phyloP scores from a whole-genome alignment of 2,888 invertebrate genomes.

The Apotomis turbidana region DNA sequence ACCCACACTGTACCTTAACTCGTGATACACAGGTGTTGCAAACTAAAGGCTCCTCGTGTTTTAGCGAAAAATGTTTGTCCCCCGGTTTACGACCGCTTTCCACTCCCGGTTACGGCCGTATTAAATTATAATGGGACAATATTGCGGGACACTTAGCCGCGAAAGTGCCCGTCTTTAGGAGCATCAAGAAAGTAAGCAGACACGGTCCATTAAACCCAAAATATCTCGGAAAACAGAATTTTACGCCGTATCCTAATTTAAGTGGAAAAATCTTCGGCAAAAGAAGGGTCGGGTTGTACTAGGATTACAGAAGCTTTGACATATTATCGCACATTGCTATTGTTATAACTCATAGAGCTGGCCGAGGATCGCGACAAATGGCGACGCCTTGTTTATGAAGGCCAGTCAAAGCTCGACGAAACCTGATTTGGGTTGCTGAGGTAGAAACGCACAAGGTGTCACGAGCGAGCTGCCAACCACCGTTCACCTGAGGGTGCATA shows the following conservation, averaged over 20 bases:
- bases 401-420: too few relatives aligned
- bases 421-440: too few relatives aligned
- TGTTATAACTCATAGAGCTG: too few relatives aligned
- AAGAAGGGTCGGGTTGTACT: too few relatives aligned
- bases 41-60: constrained; percentile 44
- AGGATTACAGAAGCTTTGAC: too few relatives aligned
- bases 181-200: not conserved
- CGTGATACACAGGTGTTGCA: constrained; percentile 44
- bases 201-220: not conserved
- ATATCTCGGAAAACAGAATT: not conserved
- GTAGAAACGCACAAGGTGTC: too few relatives aligned
- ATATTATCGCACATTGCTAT: too few relatives aligned
- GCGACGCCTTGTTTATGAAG: too few relatives aligned
- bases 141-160: constrained; percentile 22
- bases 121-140: constrained; percentile 34
- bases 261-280: not conserved
- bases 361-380: too few relatives aligned
- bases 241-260: not conserved
- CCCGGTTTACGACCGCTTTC: constrained; percentile 46
- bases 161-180: constrained; percentile 6
- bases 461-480: too few relatives aligned
- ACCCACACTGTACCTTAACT: constrained; percentile 13
- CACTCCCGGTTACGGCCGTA: constrained; percentile 24
- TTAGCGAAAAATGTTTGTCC: constrained; percentile 44
- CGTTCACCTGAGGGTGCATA: too few relatives aligned